Evolutionary conservation across 1,140 invertebrate genomes (phyloP), one percentile per base, ranked within the genome.

Genomic region (Pseudomyrmex pallidus): DNA sequence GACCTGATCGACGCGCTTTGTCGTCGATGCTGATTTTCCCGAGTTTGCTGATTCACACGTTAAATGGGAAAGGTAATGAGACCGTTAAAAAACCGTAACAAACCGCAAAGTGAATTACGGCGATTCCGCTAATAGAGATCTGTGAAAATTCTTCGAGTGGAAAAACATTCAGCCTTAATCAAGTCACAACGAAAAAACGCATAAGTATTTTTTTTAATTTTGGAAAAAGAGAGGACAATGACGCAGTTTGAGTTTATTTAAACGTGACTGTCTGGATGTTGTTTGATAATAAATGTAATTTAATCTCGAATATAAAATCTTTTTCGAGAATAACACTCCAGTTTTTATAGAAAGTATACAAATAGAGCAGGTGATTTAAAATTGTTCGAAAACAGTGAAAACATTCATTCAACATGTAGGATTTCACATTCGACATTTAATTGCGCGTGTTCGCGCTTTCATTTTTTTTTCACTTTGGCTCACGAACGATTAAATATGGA

Each of bases 401-500:
- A 52, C 35, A 35, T n/a, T 54, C 13, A 8, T 5, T 15, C 13
- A 35, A 12, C 50, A 12, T 44, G 67, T 13, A 15, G 17, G 5
- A 48, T 70, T 59, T 70, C 54, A 22, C 63, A 57, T 70, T 78
- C 15, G 35, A 12, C 15, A 5, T 2, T 77, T 57, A 59, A 78
- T 78, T 5, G 54, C 35, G 20, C 20, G 46, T 22, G 17, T 46
- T 46, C 8, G 54, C 74, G 52, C 74, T 78, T 78, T 78, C 64
- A 78, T 70, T 59, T 25, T 74, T 50, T 35, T 12, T 2, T 7
- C 35, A 2, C 20, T 22, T 22, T n/a, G 8, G 59, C 44, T 70
- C 44, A 72, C 54, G 76, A 68, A 46, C 66, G 44, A 80, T 80
- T 80, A 80, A 80, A 80, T 25, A 80, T 80, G 76, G 20, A 80